Percentiles rank a stretch among this genome's conserved stretches.
These are phyloP conservation scores for Aurelia sp. DNA, from an alignment of 30 jellyfish, hydroid and myxozoan species.

Conservation along the genomic window DNA sequence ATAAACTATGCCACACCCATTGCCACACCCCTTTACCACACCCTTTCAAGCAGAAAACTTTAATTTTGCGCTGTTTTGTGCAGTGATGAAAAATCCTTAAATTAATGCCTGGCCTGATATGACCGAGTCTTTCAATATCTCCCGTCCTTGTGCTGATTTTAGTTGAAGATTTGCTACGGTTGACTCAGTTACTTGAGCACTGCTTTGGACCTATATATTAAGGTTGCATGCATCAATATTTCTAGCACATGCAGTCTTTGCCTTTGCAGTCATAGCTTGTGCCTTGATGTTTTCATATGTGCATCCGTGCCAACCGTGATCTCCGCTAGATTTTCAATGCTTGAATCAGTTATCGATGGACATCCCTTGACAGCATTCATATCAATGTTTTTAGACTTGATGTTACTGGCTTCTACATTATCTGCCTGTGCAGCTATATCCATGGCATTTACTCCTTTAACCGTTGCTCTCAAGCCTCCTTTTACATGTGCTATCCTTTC, in stretches of 20 bases:
- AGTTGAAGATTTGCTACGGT: not conserved
- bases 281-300: not conserved
- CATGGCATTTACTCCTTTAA: too few relatives aligned
- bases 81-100: too few relatives aligned
- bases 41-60: too few relatives aligned
- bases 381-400: too few relatives aligned
- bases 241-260: not conserved
- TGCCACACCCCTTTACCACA: too few relatives aligned
- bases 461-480: too few relatives aligned
- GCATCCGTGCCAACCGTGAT: not conserved
- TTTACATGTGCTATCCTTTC: too few relatives aligned
- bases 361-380: not conserved
- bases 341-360: not conserved
- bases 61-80: too few relatives aligned
- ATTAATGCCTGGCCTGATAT: too few relatives aligned
- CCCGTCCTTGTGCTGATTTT: not conserved
- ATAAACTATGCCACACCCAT: too few relatives aligned
- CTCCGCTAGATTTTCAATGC: not conserved
- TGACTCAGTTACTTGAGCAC: not conserved
- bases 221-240: not conserved
- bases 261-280: not conserved
- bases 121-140: not conserved
- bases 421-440: too few relatives aligned
- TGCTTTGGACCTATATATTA: not conserved
- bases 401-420: too few relatives aligned